Conservation (phyloP, 2,888 invertebrate genomes). For the Dysmachus trigonus region DNA sequence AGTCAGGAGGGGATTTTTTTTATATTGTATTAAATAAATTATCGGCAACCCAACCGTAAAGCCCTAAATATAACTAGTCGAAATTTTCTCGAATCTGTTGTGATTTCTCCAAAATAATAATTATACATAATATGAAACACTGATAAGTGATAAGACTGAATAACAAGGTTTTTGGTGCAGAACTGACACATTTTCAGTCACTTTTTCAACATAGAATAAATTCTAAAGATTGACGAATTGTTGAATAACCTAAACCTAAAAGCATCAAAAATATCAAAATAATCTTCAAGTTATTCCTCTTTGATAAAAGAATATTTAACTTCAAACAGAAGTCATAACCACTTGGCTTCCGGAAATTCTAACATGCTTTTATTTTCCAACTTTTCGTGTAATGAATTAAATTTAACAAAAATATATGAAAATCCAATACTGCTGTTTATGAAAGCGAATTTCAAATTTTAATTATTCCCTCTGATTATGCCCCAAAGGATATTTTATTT, state of each 20-base stretch:
- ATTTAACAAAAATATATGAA: not conserved
- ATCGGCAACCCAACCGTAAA: not conserved
- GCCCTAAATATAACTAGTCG: no score
- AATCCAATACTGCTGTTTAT: not conserved
- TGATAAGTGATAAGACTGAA: no score
- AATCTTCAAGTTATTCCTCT: not conserved
- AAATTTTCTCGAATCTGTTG: no score
- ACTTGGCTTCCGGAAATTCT: not conserved
- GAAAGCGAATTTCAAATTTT: not conserved
- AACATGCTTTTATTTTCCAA: not conserved
- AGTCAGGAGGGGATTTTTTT: no score
- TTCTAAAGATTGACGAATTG: no score
- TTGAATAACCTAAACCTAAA: no score
- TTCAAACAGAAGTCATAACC: not conserved
- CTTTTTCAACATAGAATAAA: no score
- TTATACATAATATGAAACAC: no score
- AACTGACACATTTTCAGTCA: no score
- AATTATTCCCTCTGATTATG: not conserved
- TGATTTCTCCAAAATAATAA: no score
- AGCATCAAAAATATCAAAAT: no score
- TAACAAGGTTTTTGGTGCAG: no score
- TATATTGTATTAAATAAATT: not conserved
- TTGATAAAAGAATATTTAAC: not conserved
- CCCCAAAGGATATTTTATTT: not conserved
- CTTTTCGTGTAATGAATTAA: not conserved